These are phyloP conservation scores for Eudyptes chrysolophus DNA, from an alignment of 2,113 vertebrate genomes.

Conservation along the genomic window DNA sequence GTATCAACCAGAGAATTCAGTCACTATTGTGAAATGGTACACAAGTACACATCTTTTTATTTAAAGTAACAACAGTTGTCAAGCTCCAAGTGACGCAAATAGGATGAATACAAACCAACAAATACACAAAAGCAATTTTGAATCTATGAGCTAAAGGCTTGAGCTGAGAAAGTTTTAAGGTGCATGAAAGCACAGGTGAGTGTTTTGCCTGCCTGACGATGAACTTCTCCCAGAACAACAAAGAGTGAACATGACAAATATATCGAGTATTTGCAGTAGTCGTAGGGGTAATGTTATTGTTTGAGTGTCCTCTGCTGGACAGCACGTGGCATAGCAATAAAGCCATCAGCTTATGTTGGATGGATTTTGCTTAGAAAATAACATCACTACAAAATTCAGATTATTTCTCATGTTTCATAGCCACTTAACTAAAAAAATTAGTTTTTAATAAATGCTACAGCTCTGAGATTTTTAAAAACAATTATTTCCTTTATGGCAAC, in stretches of 20 bases:
- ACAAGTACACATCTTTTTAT: neutral
- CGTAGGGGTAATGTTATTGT: rapidly evolving
- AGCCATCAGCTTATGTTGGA: rapidly evolving
- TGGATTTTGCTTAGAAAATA: neutral
- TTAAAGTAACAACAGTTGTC: neutral
- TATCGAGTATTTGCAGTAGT: rapidly evolving
- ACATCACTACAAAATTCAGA: neutral
- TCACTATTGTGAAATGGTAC: neutral
- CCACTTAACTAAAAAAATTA: neutral
- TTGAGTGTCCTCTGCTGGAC: slow-evolving; percentile 20
- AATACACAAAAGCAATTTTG: neutral
- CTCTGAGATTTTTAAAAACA: neutral
- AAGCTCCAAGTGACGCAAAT: rapidly evolving
- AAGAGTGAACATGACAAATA: rapidly evolving
- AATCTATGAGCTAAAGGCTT: neutral
- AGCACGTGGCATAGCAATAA: rapidly evolving
- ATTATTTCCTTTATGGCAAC: neutral
- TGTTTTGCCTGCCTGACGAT: neutral
- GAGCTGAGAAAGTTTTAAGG: neutral
- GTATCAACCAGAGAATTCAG: rapidly evolving
- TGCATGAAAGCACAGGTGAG: neutral
- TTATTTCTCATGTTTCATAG: neutral
- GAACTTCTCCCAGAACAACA: neutral
- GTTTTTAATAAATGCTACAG: neutral
- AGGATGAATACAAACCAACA: neutral